Evolutionary conservation across 1,140 invertebrate species (phyloP).

Genomic region (Meloidogyne chitwoodi): DNA sequence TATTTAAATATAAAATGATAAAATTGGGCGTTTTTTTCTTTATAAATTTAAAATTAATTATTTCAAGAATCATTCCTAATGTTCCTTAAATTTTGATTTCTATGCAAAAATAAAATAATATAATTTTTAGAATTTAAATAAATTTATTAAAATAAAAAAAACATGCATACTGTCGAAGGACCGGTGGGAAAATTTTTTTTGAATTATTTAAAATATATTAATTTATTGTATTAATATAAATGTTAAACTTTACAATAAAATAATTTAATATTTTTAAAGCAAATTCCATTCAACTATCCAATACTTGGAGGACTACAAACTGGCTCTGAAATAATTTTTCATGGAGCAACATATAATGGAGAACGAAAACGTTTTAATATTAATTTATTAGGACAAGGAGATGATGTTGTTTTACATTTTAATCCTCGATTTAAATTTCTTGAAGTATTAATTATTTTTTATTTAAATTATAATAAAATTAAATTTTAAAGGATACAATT

Average conservation of each 20-base stretch:
- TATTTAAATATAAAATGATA: too few relatives aligned
- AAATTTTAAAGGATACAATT: slow-evolving; percentile 15
- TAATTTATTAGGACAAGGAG: slow-evolving; percentile 6
- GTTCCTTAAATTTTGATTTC: too few relatives aligned
- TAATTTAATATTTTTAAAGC: slow-evolving; percentile 2
- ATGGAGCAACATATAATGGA: slow-evolving; percentile 11
- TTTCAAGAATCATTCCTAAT: too few relatives aligned
- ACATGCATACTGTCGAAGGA: background rate
- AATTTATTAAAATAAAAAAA: background rate
- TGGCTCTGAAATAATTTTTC: slow-evolving; percentile 13
- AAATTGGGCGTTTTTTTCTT: too few relatives aligned
- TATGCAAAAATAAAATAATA: too few relatives aligned
- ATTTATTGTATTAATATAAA: too few relatives aligned
- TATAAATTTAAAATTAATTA: too few relatives aligned
- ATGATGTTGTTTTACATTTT: slow-evolving; percentile 15
- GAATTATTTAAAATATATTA: background rate
- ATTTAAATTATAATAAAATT: background rate
- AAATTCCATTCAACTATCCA: slow-evolving; percentile 9
- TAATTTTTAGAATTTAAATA: too few relatives aligned
- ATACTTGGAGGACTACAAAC: slow-evolving; percentile 11
- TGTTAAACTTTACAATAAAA: too few relatives aligned
- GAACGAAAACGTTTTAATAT: slow-evolving; percentile 8
- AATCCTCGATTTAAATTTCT: slow-evolving; percentile 22
- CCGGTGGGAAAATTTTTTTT: background rate
- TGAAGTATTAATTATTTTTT: background rate